Conservation (phyloP, 1,140 invertebrate genomes). For the Bicyclus anynana region DNA sequence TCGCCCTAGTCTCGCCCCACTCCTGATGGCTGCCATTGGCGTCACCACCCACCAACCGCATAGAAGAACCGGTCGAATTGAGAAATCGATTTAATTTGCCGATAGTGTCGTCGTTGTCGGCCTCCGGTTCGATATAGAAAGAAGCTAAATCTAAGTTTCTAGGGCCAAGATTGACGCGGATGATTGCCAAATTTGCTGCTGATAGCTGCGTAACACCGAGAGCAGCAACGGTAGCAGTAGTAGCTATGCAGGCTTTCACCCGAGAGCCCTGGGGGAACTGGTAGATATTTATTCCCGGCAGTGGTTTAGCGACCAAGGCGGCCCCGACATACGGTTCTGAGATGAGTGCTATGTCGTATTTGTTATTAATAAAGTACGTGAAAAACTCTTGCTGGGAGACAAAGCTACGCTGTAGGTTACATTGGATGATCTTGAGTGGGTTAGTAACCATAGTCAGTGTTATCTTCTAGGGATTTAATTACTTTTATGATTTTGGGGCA, state of each 20-base stretch:
- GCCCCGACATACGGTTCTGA: conserved; percentile 11
- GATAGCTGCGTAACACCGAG: background rate
- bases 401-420: conserved; percentile 1
- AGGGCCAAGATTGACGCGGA: background rate
- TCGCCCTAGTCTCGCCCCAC: background rate
- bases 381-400: conserved; percentile 7
- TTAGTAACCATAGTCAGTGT: conserved; percentile 20
- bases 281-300: background rate
- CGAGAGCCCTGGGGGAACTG: background rate
- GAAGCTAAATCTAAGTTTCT: background rate
- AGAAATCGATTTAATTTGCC: background rate
- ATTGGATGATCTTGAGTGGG: background rate
- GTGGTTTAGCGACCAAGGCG: background rate
- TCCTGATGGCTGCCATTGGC: background rate
- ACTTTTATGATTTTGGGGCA: no score
- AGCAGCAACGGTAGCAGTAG: background rate
- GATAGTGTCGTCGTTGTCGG: background rate
- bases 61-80: background rate
- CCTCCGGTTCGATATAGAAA: background rate
- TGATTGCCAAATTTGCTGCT: background rate
- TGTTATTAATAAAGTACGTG: background rate
- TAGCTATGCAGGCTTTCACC: background rate
- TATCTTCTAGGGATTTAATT: no score
- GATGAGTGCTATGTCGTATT: background rate
- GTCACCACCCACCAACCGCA: background rate